A percentile compares a stretch with the other conserved stretches of the same genome.
phyloP scores from a whole-genome alignment of 2,113 vertebrate species.

The Nansenia antarctica region DNA sequence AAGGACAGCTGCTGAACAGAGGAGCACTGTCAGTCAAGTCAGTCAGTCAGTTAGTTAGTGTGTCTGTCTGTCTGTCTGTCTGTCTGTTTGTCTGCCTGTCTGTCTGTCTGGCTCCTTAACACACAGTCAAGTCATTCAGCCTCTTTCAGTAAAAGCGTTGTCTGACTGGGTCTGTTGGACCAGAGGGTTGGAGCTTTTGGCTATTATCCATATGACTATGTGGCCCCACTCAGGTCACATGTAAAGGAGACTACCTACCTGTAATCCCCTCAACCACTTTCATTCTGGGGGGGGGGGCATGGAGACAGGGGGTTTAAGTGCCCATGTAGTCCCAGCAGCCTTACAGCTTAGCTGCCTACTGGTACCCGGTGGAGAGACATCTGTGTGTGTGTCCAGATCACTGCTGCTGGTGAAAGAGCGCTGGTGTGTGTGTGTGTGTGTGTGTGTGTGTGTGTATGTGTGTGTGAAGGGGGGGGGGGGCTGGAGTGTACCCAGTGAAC shows the following conservation, averaged over 20 bases:
- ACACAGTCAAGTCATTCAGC: not conserved
- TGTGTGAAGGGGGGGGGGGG: not conserved
- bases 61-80: not conserved
- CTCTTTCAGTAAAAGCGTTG: not conserved
- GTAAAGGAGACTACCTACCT: constrained; percentile 16
- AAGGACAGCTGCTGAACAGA: constrained; percentile 42
- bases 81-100: not conserved
- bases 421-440: too few relatives aligned
- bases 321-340: not conserved
- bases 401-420: not conserved
- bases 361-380: not conserved
- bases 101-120: not conserved
- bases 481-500: not conserved
- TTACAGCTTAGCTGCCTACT: not conserved
- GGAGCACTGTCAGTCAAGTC: constrained; percentile 28
- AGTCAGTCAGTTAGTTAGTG: not conserved
- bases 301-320: too few relatives aligned
- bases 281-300: not conserved
- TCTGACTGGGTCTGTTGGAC: not conserved
- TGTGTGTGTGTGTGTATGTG: not conserved
- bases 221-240: constrained; percentile 11
- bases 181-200: constrained; percentile 23
- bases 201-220: constrained; percentile 23
- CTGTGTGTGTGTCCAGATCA: not conserved
- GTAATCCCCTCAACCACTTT: not conserved